Evolutionary conservation across 2,113 vertebrate genomes (phyloP).

Genomic region (Manacus vitellinus): DNA sequence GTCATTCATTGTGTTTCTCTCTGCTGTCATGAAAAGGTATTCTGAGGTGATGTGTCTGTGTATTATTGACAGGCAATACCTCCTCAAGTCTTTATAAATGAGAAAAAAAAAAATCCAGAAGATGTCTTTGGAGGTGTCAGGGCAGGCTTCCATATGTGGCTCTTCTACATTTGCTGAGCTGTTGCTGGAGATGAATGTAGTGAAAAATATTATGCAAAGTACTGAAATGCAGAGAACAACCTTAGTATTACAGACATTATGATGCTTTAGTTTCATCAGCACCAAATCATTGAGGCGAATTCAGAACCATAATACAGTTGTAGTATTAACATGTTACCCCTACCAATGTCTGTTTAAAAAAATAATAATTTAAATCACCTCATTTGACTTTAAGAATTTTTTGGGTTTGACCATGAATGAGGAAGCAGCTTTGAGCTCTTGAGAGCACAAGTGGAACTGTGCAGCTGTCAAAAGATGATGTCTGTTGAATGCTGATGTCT

Average conservation of each 20-base stretch:
- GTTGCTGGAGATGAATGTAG: background rate
- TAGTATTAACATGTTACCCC: background rate
- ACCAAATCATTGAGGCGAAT: background rate
- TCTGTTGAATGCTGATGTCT: background rate
- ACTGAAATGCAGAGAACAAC: background rate
- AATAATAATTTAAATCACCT: background rate
- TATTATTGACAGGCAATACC: background rate
- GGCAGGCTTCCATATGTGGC: rapidly evolving
- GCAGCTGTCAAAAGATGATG: background rate
- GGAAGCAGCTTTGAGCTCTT: background rate
- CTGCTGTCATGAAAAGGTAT: background rate
- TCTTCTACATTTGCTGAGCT: background rate
- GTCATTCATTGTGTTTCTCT: rapidly evolving
- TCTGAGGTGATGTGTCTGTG: background rate
- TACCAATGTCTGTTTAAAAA: background rate
- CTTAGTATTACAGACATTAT: background rate
- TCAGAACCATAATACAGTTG: background rate
- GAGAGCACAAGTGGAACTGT: background rate
- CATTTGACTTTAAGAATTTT: background rate
- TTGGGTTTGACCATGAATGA: background rate
- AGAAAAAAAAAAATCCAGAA: background rate
- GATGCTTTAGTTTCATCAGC: background rate
- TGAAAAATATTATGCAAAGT: background rate
- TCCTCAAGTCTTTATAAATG: background rate
- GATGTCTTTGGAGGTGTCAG: background rate